Evolutionary conservation across 2,113 vertebrate genomes (phyloP), one percentile per base, ranked within the genome.

Genomic region (Hemiscyllium ocellatum): DNA sequence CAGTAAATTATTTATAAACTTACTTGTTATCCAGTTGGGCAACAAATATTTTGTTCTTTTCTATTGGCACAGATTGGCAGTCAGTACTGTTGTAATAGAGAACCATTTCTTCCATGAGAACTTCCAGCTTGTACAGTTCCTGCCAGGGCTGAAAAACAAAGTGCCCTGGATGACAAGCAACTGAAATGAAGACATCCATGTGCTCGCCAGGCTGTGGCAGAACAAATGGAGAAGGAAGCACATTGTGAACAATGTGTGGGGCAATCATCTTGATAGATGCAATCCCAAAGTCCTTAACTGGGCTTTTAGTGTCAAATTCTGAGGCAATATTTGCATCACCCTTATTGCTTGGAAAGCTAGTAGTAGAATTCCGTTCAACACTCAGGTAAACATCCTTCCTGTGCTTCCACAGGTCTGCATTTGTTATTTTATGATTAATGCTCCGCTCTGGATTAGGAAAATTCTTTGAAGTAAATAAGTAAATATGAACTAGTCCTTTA

Each of bases 21-120:
- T 97, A 99, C 99, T 98, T 98, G 96, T 98, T 98, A 96, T 98
- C 98, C 96, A 99, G 98, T 97, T 98, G 99, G 96, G 98, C 99
- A 94, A 98, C 99, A 19, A 98, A 99, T 87, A 99, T 96, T 3
- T 98, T 97, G 97, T 98, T 98, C 96, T 98, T 98, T 91, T 98
- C 97, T 33, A 99, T 90, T 0, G 95, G 70, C 26, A 97, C 47
- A 1, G 96, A 96, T 94, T 96, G 97, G 96, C 98, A 98, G 87
- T 97, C 98, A 3, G 96, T 97, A 89, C 97, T 97, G 80, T 98
- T 99, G 96, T 99, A 99, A 96, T 98, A 98, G 0, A 99, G 97
- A 83, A 99, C 98, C 99, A 99, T 99, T 97, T 99, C 98, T 86
- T 99, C 98, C 98, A 99, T 98, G 69, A 99, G 96, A 85, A 98